Base-by-base conservation (phyloP, 1,140 invertebrate species). In the Tetragonula clypearis region DNA sequence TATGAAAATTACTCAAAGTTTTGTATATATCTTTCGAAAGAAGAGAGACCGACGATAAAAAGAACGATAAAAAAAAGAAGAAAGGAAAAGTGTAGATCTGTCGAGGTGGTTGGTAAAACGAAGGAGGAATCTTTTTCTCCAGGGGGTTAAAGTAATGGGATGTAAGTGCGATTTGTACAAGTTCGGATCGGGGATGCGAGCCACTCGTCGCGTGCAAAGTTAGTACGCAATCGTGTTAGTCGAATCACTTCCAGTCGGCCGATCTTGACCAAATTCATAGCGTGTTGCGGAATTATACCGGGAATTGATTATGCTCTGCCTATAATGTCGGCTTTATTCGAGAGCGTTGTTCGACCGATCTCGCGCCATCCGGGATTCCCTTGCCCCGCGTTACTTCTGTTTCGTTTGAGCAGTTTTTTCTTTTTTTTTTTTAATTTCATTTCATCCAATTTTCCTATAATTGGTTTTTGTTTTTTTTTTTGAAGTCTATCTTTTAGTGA, bases 171-270 rank as follows among this genome's bases (percentile, higher is more conserved):
- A 89, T 84, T 87, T 79, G 86, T 75, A 81, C 79, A 77, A 76
- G 81, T 87, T 82, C 62, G 65, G 56, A 75, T 74, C 56, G 53
- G 73, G 26, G 73, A 58, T 68, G 74, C 71, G 76, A 76, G 73
- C 86, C 85, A 78, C 79, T 85, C 89, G 90, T 91, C 87, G 87
- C 88, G 92, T 91, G 92, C 90, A 91, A 92, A 93, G 90, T 93
- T 94, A 92, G 92, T 94, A 93, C 93, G 92, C 90, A 94, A 94
- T 94, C 93, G 92, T 82, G 89, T 93, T 94, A 94, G 92, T 92
- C 91, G 92, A 91, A 94, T 94, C 90, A 86, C 91, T 93, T 94
- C 91, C 92, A 87, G 90, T 89, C 90, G 87, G 85, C 85, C 86
- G 90, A 86, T 56, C 89, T 89, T 87, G 90, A 91, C 90, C 90